phyloP scores from a whole-genome alignment of 2,797 vertebrate species.

The Crocodylus rhombifer region DNA sequence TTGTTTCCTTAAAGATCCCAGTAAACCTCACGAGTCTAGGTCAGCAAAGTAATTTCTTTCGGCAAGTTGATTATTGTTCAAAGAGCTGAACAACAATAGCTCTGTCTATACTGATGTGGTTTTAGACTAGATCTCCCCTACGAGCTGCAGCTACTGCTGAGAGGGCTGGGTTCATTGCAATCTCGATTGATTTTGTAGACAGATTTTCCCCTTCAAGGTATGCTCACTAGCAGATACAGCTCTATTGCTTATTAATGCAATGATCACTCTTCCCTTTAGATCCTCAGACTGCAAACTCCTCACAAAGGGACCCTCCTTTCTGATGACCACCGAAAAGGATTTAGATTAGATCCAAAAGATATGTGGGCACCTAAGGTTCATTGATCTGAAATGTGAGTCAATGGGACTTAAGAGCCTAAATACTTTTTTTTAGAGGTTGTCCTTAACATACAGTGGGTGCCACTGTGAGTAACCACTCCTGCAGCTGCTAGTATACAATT shows the following conservation, averaged over 20 bases:
- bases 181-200: background rate
- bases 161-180: background rate
- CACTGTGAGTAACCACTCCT: background rate
- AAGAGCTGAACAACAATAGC: background rate
- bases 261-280: background rate
- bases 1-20: background rate
- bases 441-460: background rate
- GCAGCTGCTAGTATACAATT: background rate
- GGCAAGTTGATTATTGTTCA: background rate
- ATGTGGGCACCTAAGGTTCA: too few relatives aligned
- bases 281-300: too few relatives aligned
- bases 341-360: too few relatives aligned
- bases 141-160: too few relatives aligned
- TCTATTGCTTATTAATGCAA: background rate
- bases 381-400: too few relatives aligned
- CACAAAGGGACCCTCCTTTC: rapidly evolving
- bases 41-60: background rate
- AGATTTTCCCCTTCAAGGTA: background rate
- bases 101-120: background rate
- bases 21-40: background rate
- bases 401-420: too few relatives aligned
- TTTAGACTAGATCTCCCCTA: background rate
- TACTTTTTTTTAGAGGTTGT: too few relatives aligned
- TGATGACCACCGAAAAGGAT: background rate
- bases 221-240: background rate